Percentiles rank a stretch among this genome's conserved stretches.
Conservation (phyloP, 2,113 vertebrate genomes). For the Pterocles orientalis region DNA sequence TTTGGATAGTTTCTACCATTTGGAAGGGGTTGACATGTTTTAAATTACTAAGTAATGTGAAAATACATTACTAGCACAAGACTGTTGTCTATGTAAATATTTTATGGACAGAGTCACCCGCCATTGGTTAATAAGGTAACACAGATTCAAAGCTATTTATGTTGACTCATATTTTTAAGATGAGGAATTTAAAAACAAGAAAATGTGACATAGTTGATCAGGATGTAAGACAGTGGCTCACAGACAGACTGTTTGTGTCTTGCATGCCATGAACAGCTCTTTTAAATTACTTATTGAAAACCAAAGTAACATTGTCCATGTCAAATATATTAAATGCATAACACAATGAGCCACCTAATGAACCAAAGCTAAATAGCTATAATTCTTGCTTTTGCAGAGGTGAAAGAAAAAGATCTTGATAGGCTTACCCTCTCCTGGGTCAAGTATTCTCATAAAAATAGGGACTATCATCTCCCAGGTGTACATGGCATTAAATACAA, state of each 20-base stretch:
- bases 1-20: conserved; percentile 52
- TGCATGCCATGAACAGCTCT: not conserved
- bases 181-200: conserved; percentile 33
- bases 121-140: conserved; percentile 48
- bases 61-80: conserved; percentile 45
- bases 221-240: not conserved
- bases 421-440: not conserved
- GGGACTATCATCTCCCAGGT: not conserved
- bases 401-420: not conserved
- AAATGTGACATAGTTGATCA: conserved; percentile 9
- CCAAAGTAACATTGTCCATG: not conserved
- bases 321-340: not conserved
- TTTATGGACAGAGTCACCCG: not conserved
- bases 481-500: not conserved
- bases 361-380: not conserved
- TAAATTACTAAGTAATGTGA: conserved; percentile 62
- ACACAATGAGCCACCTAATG: not conserved
- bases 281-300: not conserved
- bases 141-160: conserved; percentile 27
- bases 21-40: conserved; percentile 55
- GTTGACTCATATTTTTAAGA: conserved; percentile 37
- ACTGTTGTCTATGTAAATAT: conserved; percentile 47
- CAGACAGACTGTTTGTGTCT: not conserved
- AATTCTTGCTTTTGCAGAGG: not conserved
- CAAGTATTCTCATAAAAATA: not conserved